Evolutionary conservation across 2,113 vertebrate genomes (phyloP).

Genomic region (Aepyceros melampus): DNA sequence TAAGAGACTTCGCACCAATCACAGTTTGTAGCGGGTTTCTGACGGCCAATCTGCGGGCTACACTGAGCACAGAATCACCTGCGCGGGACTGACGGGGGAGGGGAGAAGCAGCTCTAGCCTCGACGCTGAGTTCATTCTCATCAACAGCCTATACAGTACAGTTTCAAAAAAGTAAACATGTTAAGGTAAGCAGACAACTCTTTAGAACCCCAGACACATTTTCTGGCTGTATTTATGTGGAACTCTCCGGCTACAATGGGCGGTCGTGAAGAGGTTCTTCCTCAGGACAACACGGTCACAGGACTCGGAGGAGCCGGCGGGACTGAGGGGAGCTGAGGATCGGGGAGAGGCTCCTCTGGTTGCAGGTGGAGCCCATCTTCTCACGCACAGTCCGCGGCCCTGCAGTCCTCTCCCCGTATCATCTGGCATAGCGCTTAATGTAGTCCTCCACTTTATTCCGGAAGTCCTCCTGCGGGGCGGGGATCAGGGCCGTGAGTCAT

Average conservation of each 20-base stretch:
- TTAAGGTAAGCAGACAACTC: conserved; percentile 77
- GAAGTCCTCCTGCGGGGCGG: conserved; percentile 88
- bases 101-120: conserved; percentile 67
- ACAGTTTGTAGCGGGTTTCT: conserved; percentile 66
- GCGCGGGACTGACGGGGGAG: conserved; percentile 34
- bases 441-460: conserved; percentile 95
- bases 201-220: conserved; percentile 71
- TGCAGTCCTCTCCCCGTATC: conserved; percentile 81
- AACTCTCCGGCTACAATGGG: conserved; percentile 71
- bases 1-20: conserved; percentile 49
- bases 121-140: conserved; percentile 66
- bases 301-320: conserved; percentile 70
- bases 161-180: conserved; percentile 74
- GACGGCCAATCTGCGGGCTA: conserved; percentile 66
- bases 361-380: conserved; percentile 62
- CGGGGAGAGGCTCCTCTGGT: conserved; percentile 36
- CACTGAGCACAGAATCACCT: conserved; percentile 40
- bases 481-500: neutral
- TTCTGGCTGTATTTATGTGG: conserved; percentile 75
- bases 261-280: conserved; percentile 78
- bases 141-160: conserved; percentile 76
- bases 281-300: conserved; percentile 79
- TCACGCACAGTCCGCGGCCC: conserved; percentile 60
- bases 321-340: conserved; percentile 20
- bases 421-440: conserved; percentile 95